Percentiles rank a stretch among this genome's conserved stretches.
Evolutionary conservation across 2,113 vertebrate species (phyloP).

Genomic region (Mesitornis unicolor): DNA sequence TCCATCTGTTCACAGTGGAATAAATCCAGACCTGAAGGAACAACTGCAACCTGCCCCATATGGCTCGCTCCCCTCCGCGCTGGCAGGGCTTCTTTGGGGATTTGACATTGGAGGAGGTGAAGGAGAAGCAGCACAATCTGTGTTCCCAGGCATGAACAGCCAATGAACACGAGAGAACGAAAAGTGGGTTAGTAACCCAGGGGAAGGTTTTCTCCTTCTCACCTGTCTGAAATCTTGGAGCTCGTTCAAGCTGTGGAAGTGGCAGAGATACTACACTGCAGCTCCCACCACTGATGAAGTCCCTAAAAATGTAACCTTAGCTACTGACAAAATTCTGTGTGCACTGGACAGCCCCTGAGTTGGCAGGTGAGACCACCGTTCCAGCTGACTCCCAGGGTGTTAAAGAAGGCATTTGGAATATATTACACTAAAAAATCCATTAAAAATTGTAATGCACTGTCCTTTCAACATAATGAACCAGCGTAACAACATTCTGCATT

Average conservation of each 20-base stretch:
- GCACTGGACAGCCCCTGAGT: neutral
- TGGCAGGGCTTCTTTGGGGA: conserved; percentile 35
- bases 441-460: neutral
- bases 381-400: neutral
- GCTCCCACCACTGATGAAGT: neutral
- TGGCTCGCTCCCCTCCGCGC: neutral
- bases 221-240: neutral
- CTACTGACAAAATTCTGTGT: neutral
- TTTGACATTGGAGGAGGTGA: conserved; percentile 51
- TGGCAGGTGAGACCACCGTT: neutral
- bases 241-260: neutral
- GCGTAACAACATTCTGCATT: neutral
- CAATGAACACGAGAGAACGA: conserved; percentile 12
- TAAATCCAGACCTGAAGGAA: conserved; percentile 64
- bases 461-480: conserved; percentile 11
- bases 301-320: neutral
- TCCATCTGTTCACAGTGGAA: conserved; percentile 65
- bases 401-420: neutral
- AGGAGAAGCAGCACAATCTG: conserved; percentile 14
- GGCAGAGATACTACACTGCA: neutral
- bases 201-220: neutral
- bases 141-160: neutral
- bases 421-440: neutral
- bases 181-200: conserved; percentile 12
- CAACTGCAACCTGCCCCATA: conserved; percentile 61